Conservation (phyloP, 1,140 invertebrate genomes). For the Planococcus citri region DNA sequence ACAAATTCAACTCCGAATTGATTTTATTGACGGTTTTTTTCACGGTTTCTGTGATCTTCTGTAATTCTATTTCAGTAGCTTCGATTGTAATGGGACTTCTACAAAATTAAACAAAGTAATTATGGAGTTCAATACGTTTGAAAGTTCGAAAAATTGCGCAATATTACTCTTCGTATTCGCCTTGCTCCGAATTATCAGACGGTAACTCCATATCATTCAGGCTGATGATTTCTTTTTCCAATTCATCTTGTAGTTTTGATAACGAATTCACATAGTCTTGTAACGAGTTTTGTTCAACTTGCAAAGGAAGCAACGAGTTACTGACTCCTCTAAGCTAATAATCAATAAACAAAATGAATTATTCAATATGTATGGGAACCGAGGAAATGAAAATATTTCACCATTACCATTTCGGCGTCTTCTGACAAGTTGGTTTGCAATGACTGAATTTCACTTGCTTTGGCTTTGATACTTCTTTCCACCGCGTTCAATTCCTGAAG, state of each 20-base stretch:
- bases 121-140: background rate
- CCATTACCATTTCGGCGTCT: background rate
- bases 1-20: background rate
- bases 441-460: background rate
- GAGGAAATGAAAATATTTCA: background rate
- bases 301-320: background rate
- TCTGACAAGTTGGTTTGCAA: background rate
- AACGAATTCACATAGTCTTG: background rate
- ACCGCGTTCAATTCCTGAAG: background rate
- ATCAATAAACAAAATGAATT: background rate
- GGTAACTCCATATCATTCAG: background rate
- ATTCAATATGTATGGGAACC: background rate
- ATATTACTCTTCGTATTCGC: background rate
- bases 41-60: background rate
- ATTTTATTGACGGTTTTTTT: constrained; percentile 10
- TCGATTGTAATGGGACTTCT: background rate
- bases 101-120: background rate
- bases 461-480: background rate
- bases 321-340: background rate
- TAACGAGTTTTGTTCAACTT: constrained; percentile 9
- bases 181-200: background rate
- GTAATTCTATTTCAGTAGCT: background rate
- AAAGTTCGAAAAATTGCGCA: background rate
- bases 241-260: background rate
- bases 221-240: background rate